Base-by-base conservation (phyloP, 1,140 invertebrate species). In the Lasaia peninsularis region DNA sequence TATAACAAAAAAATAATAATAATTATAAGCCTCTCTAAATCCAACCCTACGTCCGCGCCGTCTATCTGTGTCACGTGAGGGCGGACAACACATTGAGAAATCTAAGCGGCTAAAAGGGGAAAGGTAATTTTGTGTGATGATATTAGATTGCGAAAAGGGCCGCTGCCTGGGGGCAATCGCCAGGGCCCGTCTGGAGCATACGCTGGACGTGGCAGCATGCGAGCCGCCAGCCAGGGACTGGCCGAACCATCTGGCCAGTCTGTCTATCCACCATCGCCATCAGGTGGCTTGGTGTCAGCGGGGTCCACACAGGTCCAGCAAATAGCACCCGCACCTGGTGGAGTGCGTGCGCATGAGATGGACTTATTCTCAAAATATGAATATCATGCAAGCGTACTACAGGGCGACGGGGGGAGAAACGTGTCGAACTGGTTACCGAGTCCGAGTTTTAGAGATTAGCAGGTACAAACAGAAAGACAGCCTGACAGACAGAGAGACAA, bases 101-200 rank as follows among this genome's bases (percentile, higher is more conserved):
- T n/a, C n/a, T n/a, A n/a, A n/a, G n/a, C n/a, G n/a, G n/a, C n/a
- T n/a, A n/a, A n/a, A n/a, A n/a, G n/a, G n/a, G n/a, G n/a, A n/a
- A n/a, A n/a, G n/a, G n/a, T n/a, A n/a, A n/a, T n/a, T n/a, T n/a
- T n/a, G n/a, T n/a, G n/a, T n/a, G n/a, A n/a, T n/a, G n/a, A n/a
- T n/a, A n/a, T n/a, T n/a, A n/a, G n/a, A n/a, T n/a, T n/a, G 18
- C 53, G 52, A 14, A 40, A 58, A 56, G 49, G 52, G 49, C 33
- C 48, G 35, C 62, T 56, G 28, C 62, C 37, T 56, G 52, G 62
- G 62, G 49, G 49, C n/a, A n/a, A n/a, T 52, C 62, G 52, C 61
- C 61, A 52, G 56, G 56, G 56, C 56, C 16, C 52, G 53, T 52
- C 52, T 56, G 57, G 57, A 55, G 52, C 61, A 56, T 52, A 52